Percentiles rank a stretch among this genome's conserved stretches.
phyloP scores from a whole-genome alignment of 1,140 invertebrate species.

The Meloidogyne hapla region DNA sequence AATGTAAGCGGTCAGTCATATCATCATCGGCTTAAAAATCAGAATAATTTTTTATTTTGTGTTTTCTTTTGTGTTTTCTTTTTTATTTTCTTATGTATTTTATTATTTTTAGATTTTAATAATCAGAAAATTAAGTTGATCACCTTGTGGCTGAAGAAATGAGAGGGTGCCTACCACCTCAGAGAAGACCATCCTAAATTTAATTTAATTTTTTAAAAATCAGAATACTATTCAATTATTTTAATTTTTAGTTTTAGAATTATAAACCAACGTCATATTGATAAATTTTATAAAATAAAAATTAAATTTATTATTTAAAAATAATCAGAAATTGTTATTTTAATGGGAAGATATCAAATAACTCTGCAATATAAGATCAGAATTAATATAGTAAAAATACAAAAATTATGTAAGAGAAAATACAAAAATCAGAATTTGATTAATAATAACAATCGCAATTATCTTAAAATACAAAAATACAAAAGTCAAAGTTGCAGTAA shows the following conservation, averaged over 20 bases:
- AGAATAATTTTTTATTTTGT: too few species aligned
- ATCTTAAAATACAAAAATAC: too few species aligned
- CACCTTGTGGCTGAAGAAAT: slow-evolving; percentile 56
- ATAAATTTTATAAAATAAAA: too few species aligned
- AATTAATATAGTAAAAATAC: not conserved
- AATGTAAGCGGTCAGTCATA: slow-evolving; percentile 58
- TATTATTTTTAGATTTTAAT: too few species aligned
- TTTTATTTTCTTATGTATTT: too few species aligned
- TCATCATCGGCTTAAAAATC: slow-evolving; percentile 56
- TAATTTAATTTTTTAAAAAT: not conserved
- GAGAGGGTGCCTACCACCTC: slow-evolving; percentile 63
- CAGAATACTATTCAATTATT: too few species aligned
- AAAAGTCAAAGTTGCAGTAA: too few species aligned
- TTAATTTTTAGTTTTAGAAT: too few species aligned
- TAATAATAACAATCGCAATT: too few species aligned
- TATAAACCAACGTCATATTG: too few species aligned
- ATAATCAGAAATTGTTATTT: not conserved
- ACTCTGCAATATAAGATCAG: not conserved
- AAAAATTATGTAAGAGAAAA: not conserved
- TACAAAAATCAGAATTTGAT: not conserved
- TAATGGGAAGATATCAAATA: not conserved
- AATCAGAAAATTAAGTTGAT: slow-evolving; percentile 18
- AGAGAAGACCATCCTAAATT: slow-evolving; percentile 61
- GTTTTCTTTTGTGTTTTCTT: too few species aligned
- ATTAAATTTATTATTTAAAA: not conserved